Evolutionary conservation across 2,797 vertebrate genomes (phyloP).

Genomic region (Rhynchotus rufescens): DNA sequence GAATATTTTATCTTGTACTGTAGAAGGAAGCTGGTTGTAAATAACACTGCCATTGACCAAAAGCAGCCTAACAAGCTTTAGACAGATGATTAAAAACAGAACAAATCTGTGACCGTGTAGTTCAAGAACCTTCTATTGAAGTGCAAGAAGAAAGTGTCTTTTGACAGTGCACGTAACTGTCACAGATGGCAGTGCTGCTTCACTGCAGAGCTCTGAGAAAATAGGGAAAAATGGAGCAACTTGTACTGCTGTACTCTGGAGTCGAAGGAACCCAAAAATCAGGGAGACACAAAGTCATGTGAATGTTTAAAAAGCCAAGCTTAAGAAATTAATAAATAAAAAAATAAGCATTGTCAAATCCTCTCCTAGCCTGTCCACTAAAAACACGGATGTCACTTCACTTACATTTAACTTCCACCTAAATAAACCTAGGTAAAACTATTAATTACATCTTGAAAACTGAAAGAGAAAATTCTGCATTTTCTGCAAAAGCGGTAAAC

Average conservation of each 20-base stretch:
- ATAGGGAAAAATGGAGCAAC: neutral
- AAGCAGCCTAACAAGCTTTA: neutral
- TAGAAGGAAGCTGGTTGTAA: neutral
- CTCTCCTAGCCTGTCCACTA: neutral
- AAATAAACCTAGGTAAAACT: neutral
- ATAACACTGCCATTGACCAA: slow-evolving; percentile 6
- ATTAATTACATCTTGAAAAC: neutral
- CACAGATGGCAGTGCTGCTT: neutral
- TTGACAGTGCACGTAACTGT: neutral
- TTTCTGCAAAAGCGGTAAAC: neutral
- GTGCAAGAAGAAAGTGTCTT: neutral
- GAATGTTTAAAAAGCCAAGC: neutral
- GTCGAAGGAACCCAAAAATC: neutral
- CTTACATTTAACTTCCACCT: neutral
- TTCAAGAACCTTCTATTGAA: neutral
- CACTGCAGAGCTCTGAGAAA: neutral
- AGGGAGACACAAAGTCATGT: neutral
- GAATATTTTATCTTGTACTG: neutral
- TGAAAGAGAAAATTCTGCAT: neutral
- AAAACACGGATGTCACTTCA: neutral
- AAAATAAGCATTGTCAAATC: neutral
- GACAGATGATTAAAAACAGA: neutral
- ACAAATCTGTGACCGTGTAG: neutral
- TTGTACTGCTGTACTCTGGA: fast-evolving
- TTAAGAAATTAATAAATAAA: neutral